A percentile compares a stretch with the other conserved stretches of the same genome.
These are phyloP conservation scores for Trichosurus vulpecula DNA, from an alignment of 2,797 vertebrate species.

Conservation along the genomic window DNA sequence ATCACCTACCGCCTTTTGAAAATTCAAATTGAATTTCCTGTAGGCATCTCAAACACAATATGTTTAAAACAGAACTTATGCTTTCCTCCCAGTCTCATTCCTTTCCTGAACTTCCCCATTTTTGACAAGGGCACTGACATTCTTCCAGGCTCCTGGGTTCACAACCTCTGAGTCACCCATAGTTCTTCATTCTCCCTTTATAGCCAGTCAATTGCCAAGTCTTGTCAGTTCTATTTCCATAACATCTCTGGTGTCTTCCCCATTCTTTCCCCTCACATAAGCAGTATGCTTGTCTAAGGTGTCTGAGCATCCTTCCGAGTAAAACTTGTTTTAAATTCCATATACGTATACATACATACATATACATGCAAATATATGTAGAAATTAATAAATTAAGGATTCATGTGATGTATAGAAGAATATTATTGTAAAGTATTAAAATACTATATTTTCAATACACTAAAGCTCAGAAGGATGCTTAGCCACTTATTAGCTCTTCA, in stretches of 20 bases:
- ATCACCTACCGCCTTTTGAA: not conserved
- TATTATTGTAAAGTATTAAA: constrained; percentile 72
- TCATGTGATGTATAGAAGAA: constrained; percentile 47
- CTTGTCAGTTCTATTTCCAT: not conserved
- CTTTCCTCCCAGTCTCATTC: not conserved
- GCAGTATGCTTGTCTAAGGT: not conserved
- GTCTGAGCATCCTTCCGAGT: constrained; percentile 12
- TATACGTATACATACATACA: not conserved
- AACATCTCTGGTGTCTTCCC: not conserved
- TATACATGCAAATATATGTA: constrained; percentile 35
- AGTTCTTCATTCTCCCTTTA: not conserved
- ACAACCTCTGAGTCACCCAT: not conserved
- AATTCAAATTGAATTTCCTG: not conserved
- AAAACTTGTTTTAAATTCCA: not conserved
- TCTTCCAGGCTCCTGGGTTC: not conserved
- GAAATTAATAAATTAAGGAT: constrained; percentile 58
- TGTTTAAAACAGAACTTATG: not conserved
- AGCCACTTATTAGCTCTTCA: constrained; percentile 68
- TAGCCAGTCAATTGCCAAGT: not conserved
- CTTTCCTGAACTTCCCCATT: not conserved
- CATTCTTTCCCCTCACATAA: not conserved
- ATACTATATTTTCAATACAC: constrained; percentile 53
- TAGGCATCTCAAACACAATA: not conserved
- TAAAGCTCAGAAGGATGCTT: constrained; percentile 73
- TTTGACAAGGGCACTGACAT: not conserved